Evolutionary conservation across 1,140 invertebrate species (phyloP).

Genomic region (Epicauta chinensis): DNA sequence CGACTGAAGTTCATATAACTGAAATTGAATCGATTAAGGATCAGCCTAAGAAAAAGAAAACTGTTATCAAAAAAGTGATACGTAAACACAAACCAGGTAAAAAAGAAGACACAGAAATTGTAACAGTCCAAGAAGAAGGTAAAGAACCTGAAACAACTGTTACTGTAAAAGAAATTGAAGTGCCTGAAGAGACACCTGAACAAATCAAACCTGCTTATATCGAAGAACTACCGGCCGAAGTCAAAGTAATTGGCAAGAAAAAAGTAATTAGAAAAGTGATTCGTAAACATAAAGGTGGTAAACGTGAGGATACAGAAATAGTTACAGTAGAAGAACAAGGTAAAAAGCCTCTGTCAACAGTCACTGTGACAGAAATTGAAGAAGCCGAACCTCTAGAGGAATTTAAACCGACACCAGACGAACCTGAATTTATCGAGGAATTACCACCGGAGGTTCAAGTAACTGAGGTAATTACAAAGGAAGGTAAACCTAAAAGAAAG

Average conservation of each 20-base stretch:
- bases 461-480: too few relatives aligned
- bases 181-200: slow-evolving; percentile 24
- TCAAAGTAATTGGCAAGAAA: slow-evolving; percentile 37
- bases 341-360: slow-evolving; percentile 34
- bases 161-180: slow-evolving; percentile 24
- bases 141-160: slow-evolving; percentile 34
- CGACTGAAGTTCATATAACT: slow-evolving; percentile 27
- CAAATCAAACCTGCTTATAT: slow-evolving; percentile 30
- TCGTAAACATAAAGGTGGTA: slow-evolving; percentile 35
- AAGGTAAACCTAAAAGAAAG: too few relatives aligned
- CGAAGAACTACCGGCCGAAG: slow-evolving; percentile 27
- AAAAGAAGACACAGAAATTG: slow-evolving; percentile 45
- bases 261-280: slow-evolving; percentile 36
- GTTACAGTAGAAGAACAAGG: slow-evolving; percentile 36
- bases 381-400: slow-evolving; percentile 38
- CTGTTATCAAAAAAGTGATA: slow-evolving; percentile 29
- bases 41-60: slow-evolving; percentile 29
- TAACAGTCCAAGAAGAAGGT: slow-evolving; percentile 44
- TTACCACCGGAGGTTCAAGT: too few relatives aligned
- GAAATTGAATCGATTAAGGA: slow-evolving; percentile 19
- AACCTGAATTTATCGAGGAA: slow-evolving; percentile 19
- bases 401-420: slow-evolving; percentile 8
- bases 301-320: slow-evolving; percentile 37
- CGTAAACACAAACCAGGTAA: too few relatives aligned
- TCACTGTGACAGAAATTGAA: slow-evolving; percentile 35